phyloP scores from a whole-genome alignment of 1,140 invertebrate species.

The Ectropis grisescens region DNA sequence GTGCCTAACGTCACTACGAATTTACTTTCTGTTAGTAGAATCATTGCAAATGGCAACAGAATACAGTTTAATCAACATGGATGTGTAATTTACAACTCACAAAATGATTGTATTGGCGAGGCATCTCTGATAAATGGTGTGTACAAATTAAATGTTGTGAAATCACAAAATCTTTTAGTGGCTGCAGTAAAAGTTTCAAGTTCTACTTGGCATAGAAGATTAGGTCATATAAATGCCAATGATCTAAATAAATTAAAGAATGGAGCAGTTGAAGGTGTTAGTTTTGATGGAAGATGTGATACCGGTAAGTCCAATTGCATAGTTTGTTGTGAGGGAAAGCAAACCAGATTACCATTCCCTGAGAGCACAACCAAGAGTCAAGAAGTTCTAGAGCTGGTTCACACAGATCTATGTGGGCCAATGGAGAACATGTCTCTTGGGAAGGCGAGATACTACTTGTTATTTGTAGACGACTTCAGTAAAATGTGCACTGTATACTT shows the following conservation, averaged over 20 bases:
- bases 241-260: conserved; percentile 15
- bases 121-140: conserved; percentile 16
- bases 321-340: conserved; percentile 19
- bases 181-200: conserved; percentile 8
- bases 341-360: conserved; percentile 13
- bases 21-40: conserved; percentile 19
- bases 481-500: conserved; percentile 15
- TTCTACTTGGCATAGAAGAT: conserved; percentile 15
- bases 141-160: conserved; percentile 11
- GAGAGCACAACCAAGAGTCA: conserved; percentile 7
- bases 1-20: conserved; percentile 19
- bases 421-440: conserved; percentile 13
- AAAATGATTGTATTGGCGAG: conserved; percentile 11
- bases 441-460: conserved; percentile 8
- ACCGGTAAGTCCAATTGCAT: conserved; percentile 7
- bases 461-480: conserved; percentile 19
- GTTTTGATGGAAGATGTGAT: conserved; percentile 3
- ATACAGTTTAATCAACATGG: conserved; percentile 9
- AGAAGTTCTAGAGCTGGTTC: conserved; percentile 10
- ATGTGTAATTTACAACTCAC: conserved; percentile 17
- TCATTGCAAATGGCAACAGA: conserved; percentile 16
- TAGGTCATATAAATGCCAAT: conserved; percentile 16
- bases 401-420: conserved; percentile 15
- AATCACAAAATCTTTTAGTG: conserved; percentile 6
- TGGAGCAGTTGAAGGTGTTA: conserved; percentile 14